Conservation (phyloP, 2,888 invertebrate genomes). For the Molorchus minor region DNA sequence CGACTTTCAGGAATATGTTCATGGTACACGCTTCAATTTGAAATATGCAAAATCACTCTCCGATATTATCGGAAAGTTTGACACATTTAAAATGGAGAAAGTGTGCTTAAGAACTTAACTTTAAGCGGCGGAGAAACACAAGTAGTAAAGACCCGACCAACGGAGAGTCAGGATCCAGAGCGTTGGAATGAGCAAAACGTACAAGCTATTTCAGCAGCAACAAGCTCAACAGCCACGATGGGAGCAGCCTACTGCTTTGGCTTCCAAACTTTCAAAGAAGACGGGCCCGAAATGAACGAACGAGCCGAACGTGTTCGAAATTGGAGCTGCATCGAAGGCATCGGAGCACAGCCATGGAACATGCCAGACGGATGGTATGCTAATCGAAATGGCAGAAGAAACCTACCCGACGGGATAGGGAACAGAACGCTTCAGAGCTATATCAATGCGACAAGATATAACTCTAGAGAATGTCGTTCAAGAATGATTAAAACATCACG, state of each 20-base stretch:
- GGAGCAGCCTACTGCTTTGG: conserved; percentile 44
- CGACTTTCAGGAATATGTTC: conserved; percentile 41
- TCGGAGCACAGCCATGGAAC: too few species aligned
- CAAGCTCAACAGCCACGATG: conserved; percentile 41
- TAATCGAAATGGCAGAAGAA: too few species aligned
- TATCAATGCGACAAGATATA: too few species aligned
- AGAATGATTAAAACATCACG: too few species aligned
- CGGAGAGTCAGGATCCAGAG: conserved; percentile 31
- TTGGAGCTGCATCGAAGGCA: conserved; percentile 40
- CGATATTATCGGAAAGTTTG: conserved; percentile 42
- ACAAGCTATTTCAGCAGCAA: conserved; percentile 39
- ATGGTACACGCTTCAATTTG: conserved; percentile 36
- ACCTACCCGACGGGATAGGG: too few species aligned
- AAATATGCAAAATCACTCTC: conserved; percentile 32
- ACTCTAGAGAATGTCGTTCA: too few species aligned
- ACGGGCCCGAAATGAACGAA: conserved; percentile 35
- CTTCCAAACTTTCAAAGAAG: conserved; percentile 44
- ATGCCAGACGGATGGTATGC: too few species aligned
- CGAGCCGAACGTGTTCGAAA: conserved; percentile 31
- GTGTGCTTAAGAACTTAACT: conserved; percentile 36
- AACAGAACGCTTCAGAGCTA: too few species aligned
- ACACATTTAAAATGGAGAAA: too few species aligned
- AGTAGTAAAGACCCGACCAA: conserved; percentile 39
- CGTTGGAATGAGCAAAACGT: conserved; percentile 37
- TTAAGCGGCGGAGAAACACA: conserved; percentile 45